Evolutionary conservation across 2,888 invertebrate genomes (phyloP), one percentile per base, ranked within the genome.

Genomic region (Rhingia campestris): DNA sequence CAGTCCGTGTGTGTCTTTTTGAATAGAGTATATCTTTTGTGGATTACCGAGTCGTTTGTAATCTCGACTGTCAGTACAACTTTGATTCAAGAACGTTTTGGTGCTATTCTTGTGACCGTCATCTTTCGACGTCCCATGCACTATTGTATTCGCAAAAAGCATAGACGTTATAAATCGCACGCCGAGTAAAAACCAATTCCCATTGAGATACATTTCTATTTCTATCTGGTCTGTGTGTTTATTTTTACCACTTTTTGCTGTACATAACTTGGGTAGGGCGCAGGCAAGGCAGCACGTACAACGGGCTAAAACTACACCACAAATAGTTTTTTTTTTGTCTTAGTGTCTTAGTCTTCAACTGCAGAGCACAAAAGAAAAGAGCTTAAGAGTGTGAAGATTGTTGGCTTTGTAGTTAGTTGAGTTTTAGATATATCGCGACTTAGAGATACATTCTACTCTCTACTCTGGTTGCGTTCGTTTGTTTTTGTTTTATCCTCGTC

Each of bases 301-400:
- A 35, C 66, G 53, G 74, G 59, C 64, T 75, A 69, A 82, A 61
- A 79, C 84, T 73, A 79, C 79, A 74, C 63, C 66, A 66, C 61
- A 76, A 66, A 56, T 47, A 53, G 59, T 80, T 61, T 37, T 56
- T 72, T 64, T 77, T 54, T 41, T n/a, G 49, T 59, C n/a, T 22
- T 6, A 63, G 39, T 9, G 22, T 45, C 22, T 22, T 22, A 22
- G 56, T 58, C 76, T 69, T 59, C 54, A 81, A 69, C 56, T 70
- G 63, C 69, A 69, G 51, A 59, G 64, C 79, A 22, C 22, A 74
- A 41, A 69, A 67, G 66, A 79, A 79, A 79, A 79, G 74, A 84
- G 79, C 84, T 84, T 79, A 79, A 79, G 69, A 84, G 79, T 70
- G 79, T 70, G 79, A 84, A 79, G 79, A 74, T 75, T 75, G 79